Conservation (phyloP, 2,797 vertebrate species). For the Lepilemur ruficaudatus region DNA sequence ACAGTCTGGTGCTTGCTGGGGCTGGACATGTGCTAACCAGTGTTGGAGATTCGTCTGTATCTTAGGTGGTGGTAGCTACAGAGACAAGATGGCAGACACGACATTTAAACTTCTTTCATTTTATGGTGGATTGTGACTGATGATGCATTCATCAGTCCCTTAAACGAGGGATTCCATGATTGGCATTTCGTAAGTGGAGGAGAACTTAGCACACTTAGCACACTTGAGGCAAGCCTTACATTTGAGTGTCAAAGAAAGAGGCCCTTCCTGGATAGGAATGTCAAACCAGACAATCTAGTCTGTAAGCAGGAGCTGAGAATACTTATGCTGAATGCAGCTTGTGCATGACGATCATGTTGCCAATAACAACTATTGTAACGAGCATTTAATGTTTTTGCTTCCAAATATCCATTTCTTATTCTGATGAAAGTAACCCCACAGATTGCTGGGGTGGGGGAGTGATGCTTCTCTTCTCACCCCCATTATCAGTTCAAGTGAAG, state of each 20-base stretch:
- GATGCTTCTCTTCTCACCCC: background rate
- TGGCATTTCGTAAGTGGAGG: background rate
- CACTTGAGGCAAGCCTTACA: background rate
- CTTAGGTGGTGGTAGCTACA: background rate
- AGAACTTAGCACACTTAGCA: background rate
- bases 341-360: background rate
- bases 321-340: background rate
- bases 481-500: background rate
- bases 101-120: background rate
- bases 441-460: background rate
- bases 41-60: background rate
- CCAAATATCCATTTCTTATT: background rate
- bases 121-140: background rate
- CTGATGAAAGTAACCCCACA: background rate
- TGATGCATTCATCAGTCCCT: background rate
- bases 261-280: background rate
- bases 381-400: background rate
- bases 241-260: conserved; percentile 5
- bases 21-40: conserved; percentile 43
- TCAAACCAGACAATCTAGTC: background rate
- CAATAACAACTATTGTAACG: background rate
- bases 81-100: background rate
- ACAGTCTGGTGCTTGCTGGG: background rate
- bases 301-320: background rate
- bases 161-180: background rate